Base-by-base conservation (phyloP, 37 sponge, comb jelly and placozoan genomes). In the Cliona cf. orientalis region DNA sequence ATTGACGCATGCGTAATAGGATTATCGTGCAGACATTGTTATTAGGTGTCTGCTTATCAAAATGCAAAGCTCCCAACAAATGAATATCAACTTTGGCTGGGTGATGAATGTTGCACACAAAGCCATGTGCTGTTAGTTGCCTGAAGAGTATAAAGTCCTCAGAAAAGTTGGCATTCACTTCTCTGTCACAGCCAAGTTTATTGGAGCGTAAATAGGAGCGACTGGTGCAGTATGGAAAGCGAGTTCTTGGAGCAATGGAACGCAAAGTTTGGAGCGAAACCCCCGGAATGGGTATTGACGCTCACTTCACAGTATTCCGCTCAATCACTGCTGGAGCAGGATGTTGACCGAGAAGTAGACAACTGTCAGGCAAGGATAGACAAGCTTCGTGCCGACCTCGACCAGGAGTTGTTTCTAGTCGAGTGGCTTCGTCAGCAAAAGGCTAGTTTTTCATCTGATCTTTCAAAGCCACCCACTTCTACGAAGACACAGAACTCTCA, bases 251-350 rank as follows among this genome's bases (percentile, higher is more conserved):
- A 76, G 22, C 69, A 66, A 3, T 85, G 85, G 85, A 75, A 85
- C 34, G 59, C 38, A 38, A 67, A 76, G 44, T 88, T 88, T 34
- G 76, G 78, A 61, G 59, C 42, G 58, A 5, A 82, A 35, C 87
- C 87, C 0, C 89, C 89, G 63, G 83, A 82, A 69, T 82, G 89
- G 83, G 69, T 75, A 35, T 62, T 61, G 36, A 62, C 34, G 26
- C 31, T 76, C 55, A 39, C 33, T 67, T 1, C 66, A 35, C 25
- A 65, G 33, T 6, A 11, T 14, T 49, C 74, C 23, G 44, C 49
- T 23, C 38, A 40, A 37, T 49, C 9, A 21, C 41, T 21, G 41
- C 53, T 71, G 6, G 64, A 88, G n/a, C n/a, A n/a, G 69, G 77
- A 88, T 82, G 83, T 82, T 45, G 62, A 63, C 31, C 69, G 41